Evolutionary conservation across 2,113 vertebrate species (phyloP), one percentile per base, ranked within the genome.

Genomic region (Crotalus horridus): DNA sequence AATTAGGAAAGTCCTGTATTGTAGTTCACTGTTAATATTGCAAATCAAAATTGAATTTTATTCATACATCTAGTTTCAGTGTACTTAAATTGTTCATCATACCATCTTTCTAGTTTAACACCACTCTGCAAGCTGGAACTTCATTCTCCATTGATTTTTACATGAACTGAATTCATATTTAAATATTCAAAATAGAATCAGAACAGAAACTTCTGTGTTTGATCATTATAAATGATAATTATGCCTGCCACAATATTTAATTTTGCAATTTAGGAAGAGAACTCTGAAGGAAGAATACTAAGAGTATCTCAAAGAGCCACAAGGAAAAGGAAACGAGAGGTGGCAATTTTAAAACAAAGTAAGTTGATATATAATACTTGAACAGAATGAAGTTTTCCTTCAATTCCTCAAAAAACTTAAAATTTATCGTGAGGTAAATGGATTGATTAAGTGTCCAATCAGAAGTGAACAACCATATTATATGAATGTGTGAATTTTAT

Each of bases 251-350:
- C 74, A 81, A 43, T 81, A 81, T 43, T 91, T 26, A 54, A 93
- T 93, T 93, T 90, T 93, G 11, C 94, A 2, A 93, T 95, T n/a
- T 96, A 98, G 98, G 98, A 98, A 88, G 98, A 98, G 93, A 98
- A 98, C 93, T 96, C 97, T 92, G 98, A 98, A 94, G 97, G 97
- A 95, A 97, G 98, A 91, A 97, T 98, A 93, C 93, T 97, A 74
- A 97, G 98, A 85, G 98, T 97, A 48, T 98, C 98, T 0, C 98
- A 98, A 88, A 96, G 98, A 95, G 96, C 98, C 54, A 97, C 98
- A 56, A 97, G 98, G 93, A 98, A 98, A 98, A 97, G 98, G 92
- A 98, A 98, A 81, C 98, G 98, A 20, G 98, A 98, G 8, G 93
- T 98, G 1, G 95, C 97, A 21, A 94, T 98, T 91, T 92, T 98